Percentiles rank a stretch among this genome's conserved stretches.
phyloP scores from a whole-genome alignment of 2,888 invertebrate genomes.

The Chironomus tentans region DNA sequence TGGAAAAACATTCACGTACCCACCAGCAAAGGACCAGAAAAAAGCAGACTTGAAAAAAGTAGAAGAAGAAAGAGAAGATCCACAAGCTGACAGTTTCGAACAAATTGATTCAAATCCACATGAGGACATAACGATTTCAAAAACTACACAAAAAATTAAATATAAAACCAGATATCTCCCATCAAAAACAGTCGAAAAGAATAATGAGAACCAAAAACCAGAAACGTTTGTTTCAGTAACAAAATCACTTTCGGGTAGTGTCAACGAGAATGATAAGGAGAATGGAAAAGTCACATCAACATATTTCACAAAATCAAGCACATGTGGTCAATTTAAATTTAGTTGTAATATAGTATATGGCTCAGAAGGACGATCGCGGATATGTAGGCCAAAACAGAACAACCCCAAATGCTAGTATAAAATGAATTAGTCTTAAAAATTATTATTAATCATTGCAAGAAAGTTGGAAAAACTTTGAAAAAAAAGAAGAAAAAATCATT shows the following conservation, averaged over 20 bases:
- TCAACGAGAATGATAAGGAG: constrained; percentile 52
- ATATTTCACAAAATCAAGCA: constrained; percentile 78
- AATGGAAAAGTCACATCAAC: constrained; percentile 67
- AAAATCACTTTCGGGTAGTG: constrained; percentile 67
- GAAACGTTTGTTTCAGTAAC: constrained; percentile 69
- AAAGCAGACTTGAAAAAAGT: constrained; percentile 31
- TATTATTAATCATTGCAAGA: neutral
- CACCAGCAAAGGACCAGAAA: neutral
- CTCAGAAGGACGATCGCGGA: constrained; percentile 65
- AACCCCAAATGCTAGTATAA: constrained; percentile 52
- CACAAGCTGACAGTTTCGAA: constrained; percentile 37
- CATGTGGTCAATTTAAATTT: constrained; percentile 79
- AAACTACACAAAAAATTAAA: constrained; percentile 29
- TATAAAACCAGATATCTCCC: constrained; percentile 20
- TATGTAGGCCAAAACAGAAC: constrained; percentile 68
- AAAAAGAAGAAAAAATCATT: neutral
- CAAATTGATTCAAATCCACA: constrained; percentile 35
- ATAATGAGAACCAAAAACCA: constrained; percentile 34
- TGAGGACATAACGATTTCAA: constrained; percentile 37
- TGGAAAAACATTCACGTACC: constrained; percentile 32
- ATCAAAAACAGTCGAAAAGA: constrained; percentile 30
- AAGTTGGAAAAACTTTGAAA: neutral
- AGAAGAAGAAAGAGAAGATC: constrained; percentile 26
- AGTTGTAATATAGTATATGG: constrained; percentile 73
- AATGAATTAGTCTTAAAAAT: neutral